Base-by-base conservation (phyloP, 2,797 vertebrate genomes). In the Oreochromis grahami region DNA sequence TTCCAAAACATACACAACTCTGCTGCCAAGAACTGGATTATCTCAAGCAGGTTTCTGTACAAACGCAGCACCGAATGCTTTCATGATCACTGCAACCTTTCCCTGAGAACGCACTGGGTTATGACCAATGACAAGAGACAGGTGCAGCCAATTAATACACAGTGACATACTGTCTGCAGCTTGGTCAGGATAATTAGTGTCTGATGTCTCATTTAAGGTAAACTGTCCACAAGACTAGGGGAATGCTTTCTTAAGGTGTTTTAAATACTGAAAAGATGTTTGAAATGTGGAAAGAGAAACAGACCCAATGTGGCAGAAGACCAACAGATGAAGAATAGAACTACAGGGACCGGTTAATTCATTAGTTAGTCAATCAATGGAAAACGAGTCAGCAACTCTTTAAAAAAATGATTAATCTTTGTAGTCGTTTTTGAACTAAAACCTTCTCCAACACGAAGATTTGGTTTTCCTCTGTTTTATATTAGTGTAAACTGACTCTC, bases 111-210 rank as follows among this genome's bases (percentile, higher is more conserved):
- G 91, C 88, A 82, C 80, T 88, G 93, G 95, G 95, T 96, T 97
- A 95, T 94, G 92, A 94, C 94, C 93, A 88, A 96, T 96, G 96
- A 96, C 93, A 95, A 96, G 94, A 95, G 96, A 97, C 97, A 97
- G 96, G 97, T 97, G 96, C 95, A 96, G 94, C 94, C 95, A 97
- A 97, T 97, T 97, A 97, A 94, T 77, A 41, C 80, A 88, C 88
- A 43, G 90, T 88, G 89, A 96, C 93, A 94, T 94, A 78, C 82
- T 88, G 87, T 94, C 87, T 88, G 88, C 91, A 94, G 76, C 89
- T 84, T 63, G 89, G 90, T 86, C 77, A 5, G 53, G 70, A 85
- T 90, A 87, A 93, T 91, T 92, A 92, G 82, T 63, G 86, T 87
- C 90, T 87, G 82, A 82, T 79, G 88, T 85, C 86, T 81, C 83